Percentiles rank a stretch among this genome's conserved stretches.
Evolutionary conservation across 2,797 vertebrate species (phyloP).

Genomic region (Phoeniculus purpureus): DNA sequence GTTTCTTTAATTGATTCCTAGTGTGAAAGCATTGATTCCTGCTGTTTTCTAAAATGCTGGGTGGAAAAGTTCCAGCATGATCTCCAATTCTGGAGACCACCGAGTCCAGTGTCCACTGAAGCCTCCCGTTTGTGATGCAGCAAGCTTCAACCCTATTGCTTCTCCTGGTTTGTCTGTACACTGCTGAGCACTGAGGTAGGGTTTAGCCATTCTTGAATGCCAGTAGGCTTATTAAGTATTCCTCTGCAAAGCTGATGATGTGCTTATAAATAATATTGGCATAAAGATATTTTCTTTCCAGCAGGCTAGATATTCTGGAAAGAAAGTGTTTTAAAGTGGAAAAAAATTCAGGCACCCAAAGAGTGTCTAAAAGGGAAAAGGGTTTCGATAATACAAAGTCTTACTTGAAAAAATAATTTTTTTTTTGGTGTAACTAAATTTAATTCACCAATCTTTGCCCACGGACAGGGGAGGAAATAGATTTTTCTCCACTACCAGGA

Average conservation of each 20-base stretch:
- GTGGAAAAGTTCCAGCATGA: conserved; percentile 66
- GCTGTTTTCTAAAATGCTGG: conserved; percentile 67
- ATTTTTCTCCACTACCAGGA: neutral
- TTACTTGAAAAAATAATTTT: neutral
- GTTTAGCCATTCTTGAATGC: neutral
- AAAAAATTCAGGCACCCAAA: neutral
- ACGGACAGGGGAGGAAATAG: neutral
- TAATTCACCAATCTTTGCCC: neutral
- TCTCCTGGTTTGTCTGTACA: neutral
- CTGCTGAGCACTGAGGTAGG: neutral
- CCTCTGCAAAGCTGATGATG: neutral
- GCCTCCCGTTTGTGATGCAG: neutral
- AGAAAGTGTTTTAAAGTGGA: neutral
- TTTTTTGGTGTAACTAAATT: neutral
- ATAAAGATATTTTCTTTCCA: conserved; percentile 7
- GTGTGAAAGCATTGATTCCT: conserved; percentile 62
- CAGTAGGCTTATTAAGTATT: conserved; percentile 24
- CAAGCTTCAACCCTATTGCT: neutral
- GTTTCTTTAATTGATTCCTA: conserved; percentile 77
- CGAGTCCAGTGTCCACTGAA: neutral
- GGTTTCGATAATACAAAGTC: neutral
- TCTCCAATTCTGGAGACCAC: conserved; percentile 38
- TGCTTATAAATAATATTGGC: conserved; percentile 44
- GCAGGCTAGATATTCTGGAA: neutral
- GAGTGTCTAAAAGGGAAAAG: neutral